phyloP scores from a whole-genome alignment of 2,113 vertebrate genomes.

The Nothoprocta pentlandii region DNA sequence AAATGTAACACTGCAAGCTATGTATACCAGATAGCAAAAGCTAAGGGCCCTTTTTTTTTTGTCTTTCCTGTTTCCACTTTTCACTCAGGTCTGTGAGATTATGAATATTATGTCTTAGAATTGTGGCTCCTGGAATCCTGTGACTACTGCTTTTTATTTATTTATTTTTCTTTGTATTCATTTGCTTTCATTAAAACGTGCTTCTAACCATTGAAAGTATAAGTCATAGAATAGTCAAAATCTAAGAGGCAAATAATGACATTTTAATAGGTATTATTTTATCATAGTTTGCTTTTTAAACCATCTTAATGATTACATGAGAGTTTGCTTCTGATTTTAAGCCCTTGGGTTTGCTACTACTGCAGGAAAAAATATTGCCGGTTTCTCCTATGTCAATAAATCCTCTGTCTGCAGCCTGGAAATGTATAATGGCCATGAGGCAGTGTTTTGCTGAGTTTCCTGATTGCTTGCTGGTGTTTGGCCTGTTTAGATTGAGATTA shows the following conservation, averaged over 20 bases:
- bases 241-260: neutral
- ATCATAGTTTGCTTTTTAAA: constrained; percentile 1
- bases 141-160: neutral
- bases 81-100: neutral
- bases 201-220: neutral
- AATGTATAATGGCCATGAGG: neutral
- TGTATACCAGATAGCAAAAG: neutral
- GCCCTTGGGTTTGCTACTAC: neutral
- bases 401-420: neutral
- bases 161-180: too few relatives aligned
- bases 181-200: neutral
- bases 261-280: neutral
- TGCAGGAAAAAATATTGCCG: neutral
- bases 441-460: neutral
- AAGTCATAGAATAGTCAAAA: neutral
- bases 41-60: neutral
- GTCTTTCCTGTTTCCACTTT: neutral
- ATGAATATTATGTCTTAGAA: neutral
- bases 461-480: neutral
- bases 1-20: neutral
- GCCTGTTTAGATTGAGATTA: neutral
- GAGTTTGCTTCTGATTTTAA: neutral
- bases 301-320: neutral
- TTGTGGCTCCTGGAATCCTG: neutral
- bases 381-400: constrained; percentile 3